These are phyloP conservation scores for Dyspetes luteomarginatus DNA, from an alignment of 2,888 invertebrate species.

Conservation along the genomic window DNA sequence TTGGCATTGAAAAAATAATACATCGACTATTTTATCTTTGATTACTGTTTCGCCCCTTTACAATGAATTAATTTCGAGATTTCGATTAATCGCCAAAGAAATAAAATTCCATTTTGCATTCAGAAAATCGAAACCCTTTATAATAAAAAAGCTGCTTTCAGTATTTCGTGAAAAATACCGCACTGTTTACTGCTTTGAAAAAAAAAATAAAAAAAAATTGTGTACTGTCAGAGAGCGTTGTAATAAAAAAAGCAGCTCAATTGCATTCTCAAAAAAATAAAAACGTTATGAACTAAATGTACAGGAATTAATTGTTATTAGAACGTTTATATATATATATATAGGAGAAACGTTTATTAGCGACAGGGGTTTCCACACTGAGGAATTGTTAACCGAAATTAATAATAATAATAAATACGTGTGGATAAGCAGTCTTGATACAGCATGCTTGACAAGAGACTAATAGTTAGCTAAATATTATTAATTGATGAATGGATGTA, in stretches of 20 bases:
- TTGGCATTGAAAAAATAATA: background rate
- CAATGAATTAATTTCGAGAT: background rate
- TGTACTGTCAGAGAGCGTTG: constrained; percentile 38
- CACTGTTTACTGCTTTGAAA: constrained; percentile 54
- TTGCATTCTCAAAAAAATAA: constrained; percentile 48
- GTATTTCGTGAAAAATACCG: constrained; percentile 21
- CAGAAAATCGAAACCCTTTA: constrained; percentile 23
- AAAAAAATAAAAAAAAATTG: constrained; percentile 11
- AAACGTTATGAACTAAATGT: constrained; percentile 22
- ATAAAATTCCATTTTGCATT: constrained; percentile 19
- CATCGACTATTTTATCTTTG: background rate
- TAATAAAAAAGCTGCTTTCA: constrained; percentile 12
- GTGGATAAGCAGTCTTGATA: constrained; percentile 45
- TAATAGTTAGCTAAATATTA: constrained; percentile 21
- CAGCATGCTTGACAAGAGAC: constrained; percentile 52
- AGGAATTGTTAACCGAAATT: constrained; percentile 18
- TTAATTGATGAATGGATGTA: background rate
- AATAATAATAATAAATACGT: constrained; percentile 15
- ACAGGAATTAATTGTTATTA: constrained; percentile 22
- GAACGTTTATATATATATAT: background rate
- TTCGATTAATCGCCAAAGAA: background rate
- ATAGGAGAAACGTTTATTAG: constrained; percentile 5
- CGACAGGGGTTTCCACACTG: constrained; percentile 27
- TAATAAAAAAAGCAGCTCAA: constrained; percentile 41
- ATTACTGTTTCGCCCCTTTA: background rate